Conservation (phyloP, 2,113 vertebrate genomes). For the Prietella phreatophila region DNA sequence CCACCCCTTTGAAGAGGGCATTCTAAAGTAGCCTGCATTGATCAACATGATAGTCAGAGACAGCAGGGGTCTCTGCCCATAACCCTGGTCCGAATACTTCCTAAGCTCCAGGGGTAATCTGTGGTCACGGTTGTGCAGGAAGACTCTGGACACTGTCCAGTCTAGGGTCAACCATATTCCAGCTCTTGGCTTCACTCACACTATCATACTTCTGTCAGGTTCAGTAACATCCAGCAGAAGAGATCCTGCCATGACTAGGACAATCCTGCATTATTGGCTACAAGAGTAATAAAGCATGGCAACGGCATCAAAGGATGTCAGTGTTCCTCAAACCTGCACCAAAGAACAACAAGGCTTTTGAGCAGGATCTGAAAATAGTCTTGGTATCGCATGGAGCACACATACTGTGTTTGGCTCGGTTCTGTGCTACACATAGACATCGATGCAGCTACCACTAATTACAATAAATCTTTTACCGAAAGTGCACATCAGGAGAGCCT, state of each 20-base stretch:
- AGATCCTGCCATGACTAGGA: conserved; percentile 45
- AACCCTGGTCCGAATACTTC: conserved; percentile 22
- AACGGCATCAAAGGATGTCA: conserved; percentile 46
- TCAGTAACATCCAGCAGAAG: conserved; percentile 39
- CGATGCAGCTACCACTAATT: conserved; percentile 45
- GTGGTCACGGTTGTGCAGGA: conserved; percentile 27
- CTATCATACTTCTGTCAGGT: conserved; percentile 32
- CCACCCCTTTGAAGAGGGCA: conserved; percentile 32
- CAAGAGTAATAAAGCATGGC: conserved; percentile 56
- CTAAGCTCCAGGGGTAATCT: conserved; percentile 29
- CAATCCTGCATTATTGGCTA: conserved; percentile 53
- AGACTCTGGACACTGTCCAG: conserved; percentile 25
- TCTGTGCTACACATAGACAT: conserved; percentile 40
- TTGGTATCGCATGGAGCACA: conserved; percentile 39
- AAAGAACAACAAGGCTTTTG: conserved; percentile 57
- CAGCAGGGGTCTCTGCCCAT: conserved; percentile 16
- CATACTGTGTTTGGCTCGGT: conserved; percentile 48
- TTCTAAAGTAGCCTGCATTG: conserved; percentile 37
- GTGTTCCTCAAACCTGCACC: conserved; percentile 52
- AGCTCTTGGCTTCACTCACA: conserved; percentile 31
- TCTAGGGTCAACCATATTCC: conserved; percentile 14
- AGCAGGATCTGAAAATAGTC: conserved; percentile 34
- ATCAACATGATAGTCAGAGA: conserved; percentile 43
- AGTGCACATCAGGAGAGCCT: conserved; percentile 44
- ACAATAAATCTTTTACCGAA: conserved; percentile 47